Percentiles rank a stretch among this genome's conserved stretches.
Evolutionary conservation across 2,113 vertebrate species (phyloP).

Genomic region (Nothobranchius furzeri): DNA sequence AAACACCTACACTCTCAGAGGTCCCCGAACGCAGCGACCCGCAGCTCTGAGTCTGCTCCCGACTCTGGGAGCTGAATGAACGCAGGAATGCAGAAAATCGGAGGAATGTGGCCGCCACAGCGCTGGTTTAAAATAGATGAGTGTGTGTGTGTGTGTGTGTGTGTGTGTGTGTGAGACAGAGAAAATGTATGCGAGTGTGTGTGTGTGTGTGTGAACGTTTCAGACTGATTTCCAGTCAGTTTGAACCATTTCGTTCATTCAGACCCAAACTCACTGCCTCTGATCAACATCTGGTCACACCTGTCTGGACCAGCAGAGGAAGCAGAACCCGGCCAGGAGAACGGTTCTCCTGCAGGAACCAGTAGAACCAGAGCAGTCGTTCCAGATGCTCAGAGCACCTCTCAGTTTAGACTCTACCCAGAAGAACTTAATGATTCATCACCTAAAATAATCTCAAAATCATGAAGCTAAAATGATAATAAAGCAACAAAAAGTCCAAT

Average conservation of each 20-base stretch:
- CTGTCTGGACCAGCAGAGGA: constrained; percentile 30
- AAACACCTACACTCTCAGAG: constrained; percentile 24
- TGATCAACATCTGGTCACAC: constrained; percentile 23
- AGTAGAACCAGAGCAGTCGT: too few species aligned
- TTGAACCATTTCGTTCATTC: neutral
- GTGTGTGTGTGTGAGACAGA: too few species aligned
- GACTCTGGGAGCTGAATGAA: constrained; percentile 44
- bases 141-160: neutral
- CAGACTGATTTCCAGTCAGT: neutral
- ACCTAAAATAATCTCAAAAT: too few species aligned
- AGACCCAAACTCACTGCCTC: neutral
- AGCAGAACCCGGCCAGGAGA: constrained; percentile 20
- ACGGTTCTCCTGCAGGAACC: too few species aligned
- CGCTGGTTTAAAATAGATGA: constrained; percentile 53
- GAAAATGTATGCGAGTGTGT: too few species aligned
- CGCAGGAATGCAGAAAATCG: constrained; percentile 67
- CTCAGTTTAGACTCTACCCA: too few species aligned
- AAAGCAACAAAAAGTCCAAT: too few species aligned
- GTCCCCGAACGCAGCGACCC: constrained; percentile 5
- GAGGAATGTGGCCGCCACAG: constrained; percentile 61
- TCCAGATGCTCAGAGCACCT: too few species aligned
- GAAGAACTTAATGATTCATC: too few species aligned
- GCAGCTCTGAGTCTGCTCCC: constrained; percentile 34
- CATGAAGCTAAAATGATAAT: too few species aligned
- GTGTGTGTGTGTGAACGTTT: neutral